A percentile compares a stretch with the other conserved stretches of the same genome.
Conservation (phyloP, 1,140 invertebrate species). For the Aphis gossypii region DNA sequence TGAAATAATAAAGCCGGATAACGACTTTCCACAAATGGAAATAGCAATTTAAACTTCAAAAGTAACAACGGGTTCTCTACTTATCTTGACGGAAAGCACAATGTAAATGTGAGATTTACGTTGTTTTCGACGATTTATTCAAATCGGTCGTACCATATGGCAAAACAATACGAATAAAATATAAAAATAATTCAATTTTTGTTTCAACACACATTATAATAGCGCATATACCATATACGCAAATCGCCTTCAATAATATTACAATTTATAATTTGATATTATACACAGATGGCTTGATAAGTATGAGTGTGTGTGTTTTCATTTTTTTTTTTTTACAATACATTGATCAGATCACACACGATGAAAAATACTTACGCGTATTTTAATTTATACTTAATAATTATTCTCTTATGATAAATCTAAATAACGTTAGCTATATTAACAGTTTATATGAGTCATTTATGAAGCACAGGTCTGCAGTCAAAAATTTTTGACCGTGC, state of each 20-base stretch:
- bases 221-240: not conserved
- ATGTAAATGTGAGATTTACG: conserved; percentile 15
- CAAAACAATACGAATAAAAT: not conserved
- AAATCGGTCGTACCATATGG: not conserved
- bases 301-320: not conserved
- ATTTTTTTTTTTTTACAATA: not conserved
- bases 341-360: not conserved
- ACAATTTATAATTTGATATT: not conserved
- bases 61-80: conserved; percentile 1
- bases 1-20: not conserved
- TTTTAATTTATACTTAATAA: not conserved
- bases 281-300: not conserved
- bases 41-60: conserved; percentile 42
- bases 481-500: not conserved
- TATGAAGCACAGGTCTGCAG: not conserved
- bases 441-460: not conserved
- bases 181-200: not conserved
- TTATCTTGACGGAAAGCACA: not conserved
- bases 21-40: conserved; percentile 39
- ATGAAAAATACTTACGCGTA: not conserved
- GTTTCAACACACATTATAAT: not conserved
- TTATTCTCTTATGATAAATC: not conserved
- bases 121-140: conserved; percentile 8
- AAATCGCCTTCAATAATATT: not conserved
- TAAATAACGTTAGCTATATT: not conserved